Conservation (phyloP, 2,888 invertebrate species). For the Fragum sueziense region DNA sequence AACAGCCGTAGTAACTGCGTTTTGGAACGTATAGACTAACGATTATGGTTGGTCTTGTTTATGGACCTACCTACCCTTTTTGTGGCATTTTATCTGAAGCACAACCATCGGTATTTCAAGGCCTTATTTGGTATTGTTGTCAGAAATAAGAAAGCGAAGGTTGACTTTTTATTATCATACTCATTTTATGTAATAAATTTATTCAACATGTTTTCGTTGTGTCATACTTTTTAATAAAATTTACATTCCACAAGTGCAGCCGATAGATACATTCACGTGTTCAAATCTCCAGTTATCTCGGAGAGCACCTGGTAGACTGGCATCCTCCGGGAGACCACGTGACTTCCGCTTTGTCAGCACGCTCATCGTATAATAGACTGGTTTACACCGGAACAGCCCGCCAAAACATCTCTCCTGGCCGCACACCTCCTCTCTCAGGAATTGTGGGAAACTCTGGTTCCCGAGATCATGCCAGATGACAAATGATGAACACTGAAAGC, state of each 20-base stretch:
- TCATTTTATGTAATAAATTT: too few species aligned
- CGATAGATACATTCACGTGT: not conserved
- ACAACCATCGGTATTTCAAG: too few species aligned
- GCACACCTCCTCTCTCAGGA: not conserved
- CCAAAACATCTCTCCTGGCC: conserved; percentile 14
- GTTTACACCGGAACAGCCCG: not conserved
- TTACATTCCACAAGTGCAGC: conserved; percentile 1
- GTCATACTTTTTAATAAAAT: too few species aligned
- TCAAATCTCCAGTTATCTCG: not conserved
- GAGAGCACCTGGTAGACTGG: not conserved
- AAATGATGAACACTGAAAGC: conserved; percentile 3
- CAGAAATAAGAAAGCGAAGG: too few species aligned
- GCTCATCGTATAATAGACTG: conserved; percentile 8
- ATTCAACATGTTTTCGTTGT: too few species aligned
- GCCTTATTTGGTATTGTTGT: too few species aligned
- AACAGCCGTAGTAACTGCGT: too few species aligned
- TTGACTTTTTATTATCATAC: too few species aligned
- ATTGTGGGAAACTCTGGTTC: conserved; percentile 5
- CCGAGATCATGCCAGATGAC: not conserved
- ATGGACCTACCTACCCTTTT: too few species aligned
- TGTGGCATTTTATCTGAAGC: too few species aligned
- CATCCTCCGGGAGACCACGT: not conserved
- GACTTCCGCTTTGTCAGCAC: not conserved
- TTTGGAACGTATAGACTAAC: too few species aligned
- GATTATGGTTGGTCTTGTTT: too few species aligned